Base-by-base conservation (phyloP, 2,113 vertebrate species). In the Perccottus glenii region DNA sequence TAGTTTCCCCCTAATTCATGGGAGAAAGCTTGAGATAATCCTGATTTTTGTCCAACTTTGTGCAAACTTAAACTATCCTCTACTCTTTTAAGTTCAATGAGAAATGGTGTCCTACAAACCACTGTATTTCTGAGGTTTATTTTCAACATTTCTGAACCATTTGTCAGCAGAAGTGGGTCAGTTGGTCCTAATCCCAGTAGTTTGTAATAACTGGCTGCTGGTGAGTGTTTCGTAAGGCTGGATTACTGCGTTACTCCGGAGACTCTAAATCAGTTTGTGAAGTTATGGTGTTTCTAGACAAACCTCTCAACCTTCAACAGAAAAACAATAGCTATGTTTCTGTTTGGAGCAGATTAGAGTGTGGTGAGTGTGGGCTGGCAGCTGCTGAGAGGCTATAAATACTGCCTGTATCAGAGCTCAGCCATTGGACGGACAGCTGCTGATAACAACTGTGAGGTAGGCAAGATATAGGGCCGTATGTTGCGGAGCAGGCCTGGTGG, bases 361-460 rank as follows among this genome's bases (percentile, higher is more conserved):
- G 52, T 15, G 52, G 33, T 9, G 38, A 43, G 38, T 6, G 56
- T 11, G 38, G 36, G 4, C 15, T 9, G 56, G 56, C 73, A 80
- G 75, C 64, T 71, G 61, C 58, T 75, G 60, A 82, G 65, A 58
- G 46, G 15, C 74, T 84, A 87, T 86, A 82, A 78, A 85, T 87
- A 87, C 59, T 43, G 12, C 2, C 38, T 35, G 43, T 66, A 61
- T 51, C 69, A 68, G 67, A 55, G 33, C 62, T 50, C 45, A 59
- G 27, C 45, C 5, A 4, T 42, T 35, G 36, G 40, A 35, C 32
- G 45, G 43, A 27, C 49, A 43, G 33, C 45, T 49, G 53, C 9
- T 51, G 77, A 62, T 66, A 62, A 56, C 70, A 62, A 63, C 59
- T 68, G 53, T 58, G 38, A 42, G 40, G 19, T 27, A 27, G 19